These are phyloP conservation scores for Centropus unirufus DNA, from an alignment of 2,113 vertebrate species.

Conservation along the genomic window DNA sequence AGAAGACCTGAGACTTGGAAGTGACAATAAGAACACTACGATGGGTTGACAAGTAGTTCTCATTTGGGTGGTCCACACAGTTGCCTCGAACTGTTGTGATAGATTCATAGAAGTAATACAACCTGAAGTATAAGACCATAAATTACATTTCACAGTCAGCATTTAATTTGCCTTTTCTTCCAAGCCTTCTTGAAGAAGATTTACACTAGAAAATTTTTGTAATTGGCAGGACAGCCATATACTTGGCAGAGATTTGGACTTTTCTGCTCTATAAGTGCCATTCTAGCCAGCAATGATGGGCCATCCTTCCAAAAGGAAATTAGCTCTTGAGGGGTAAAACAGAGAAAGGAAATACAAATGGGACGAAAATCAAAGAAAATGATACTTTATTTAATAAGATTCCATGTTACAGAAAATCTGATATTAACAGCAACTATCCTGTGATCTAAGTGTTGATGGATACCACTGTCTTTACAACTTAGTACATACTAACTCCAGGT, in stretches of 20 bases:
- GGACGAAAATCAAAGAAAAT: background rate
- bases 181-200: conserved; percentile 9
- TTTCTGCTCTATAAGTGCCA: background rate
- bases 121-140: background rate
- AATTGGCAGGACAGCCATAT: background rate
- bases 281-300: background rate
- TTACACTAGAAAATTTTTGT: conserved; percentile 14
- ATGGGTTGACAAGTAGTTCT: background rate
- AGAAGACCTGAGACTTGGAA: background rate
- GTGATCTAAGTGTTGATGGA: background rate
- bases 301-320: background rate
- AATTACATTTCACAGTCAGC: background rate
- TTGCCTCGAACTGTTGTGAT: background rate
- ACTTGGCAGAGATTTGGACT: background rate
- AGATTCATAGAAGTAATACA: background rate
- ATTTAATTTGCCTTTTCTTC: background rate
- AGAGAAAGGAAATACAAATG: background rate
- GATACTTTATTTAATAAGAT: no score
- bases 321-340: background rate
- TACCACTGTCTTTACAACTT: background rate
- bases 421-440: background rate
- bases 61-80: background rate
- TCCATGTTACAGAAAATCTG: background rate
- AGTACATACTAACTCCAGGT: background rate
- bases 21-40: background rate